Evolutionary conservation across 2,797 vertebrate genomes (phyloP).

Genomic region (Pseudomugil gertrudae): DNA sequence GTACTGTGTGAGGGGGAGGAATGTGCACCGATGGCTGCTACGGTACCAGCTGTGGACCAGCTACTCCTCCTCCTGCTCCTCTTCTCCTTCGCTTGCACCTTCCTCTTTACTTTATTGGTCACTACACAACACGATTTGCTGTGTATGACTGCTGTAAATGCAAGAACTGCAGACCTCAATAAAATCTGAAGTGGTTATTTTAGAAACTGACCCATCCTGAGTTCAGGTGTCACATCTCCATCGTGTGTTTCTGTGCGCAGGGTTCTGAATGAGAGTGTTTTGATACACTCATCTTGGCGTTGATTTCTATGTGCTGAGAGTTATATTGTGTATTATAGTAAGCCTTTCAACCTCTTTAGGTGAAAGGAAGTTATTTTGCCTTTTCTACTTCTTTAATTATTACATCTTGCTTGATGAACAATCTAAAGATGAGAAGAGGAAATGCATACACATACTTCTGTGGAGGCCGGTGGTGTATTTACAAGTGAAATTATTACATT

Average conservation of each 20-base stretch:
- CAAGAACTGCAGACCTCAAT: slow-evolving; percentile 61
- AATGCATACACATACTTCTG: too few species aligned
- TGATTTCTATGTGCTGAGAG: background rate
- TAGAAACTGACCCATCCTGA: slow-evolving; percentile 33
- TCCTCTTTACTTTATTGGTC: slow-evolving; percentile 38
- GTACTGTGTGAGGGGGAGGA: slow-evolving; percentile 63
- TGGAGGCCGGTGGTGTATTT: background rate
- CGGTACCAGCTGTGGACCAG: slow-evolving; percentile 65
- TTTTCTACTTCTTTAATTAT: too few species aligned
- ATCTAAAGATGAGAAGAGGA: too few species aligned
- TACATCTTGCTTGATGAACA: too few species aligned
- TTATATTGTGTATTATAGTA: too few species aligned
- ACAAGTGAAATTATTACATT: background rate
- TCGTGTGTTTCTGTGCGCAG: slow-evolving; percentile 8
- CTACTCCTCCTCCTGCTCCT: slow-evolving; percentile 47
- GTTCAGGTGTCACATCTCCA: slow-evolving; percentile 37
- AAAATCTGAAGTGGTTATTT: slow-evolving; percentile 53
- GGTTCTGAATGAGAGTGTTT: slow-evolving; percentile 1
- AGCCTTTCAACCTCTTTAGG: too few species aligned
- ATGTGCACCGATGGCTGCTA: slow-evolving; percentile 52
- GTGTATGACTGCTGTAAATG: slow-evolving; percentile 35
- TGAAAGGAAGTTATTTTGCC: too few species aligned
- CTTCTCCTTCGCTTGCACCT: slow-evolving; percentile 40
- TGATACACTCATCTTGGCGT: background rate
- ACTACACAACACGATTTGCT: slow-evolving; percentile 13